phyloP scores from a whole-genome alignment of 1,140 invertebrate genomes.

The Drosophila jambulina region DNA sequence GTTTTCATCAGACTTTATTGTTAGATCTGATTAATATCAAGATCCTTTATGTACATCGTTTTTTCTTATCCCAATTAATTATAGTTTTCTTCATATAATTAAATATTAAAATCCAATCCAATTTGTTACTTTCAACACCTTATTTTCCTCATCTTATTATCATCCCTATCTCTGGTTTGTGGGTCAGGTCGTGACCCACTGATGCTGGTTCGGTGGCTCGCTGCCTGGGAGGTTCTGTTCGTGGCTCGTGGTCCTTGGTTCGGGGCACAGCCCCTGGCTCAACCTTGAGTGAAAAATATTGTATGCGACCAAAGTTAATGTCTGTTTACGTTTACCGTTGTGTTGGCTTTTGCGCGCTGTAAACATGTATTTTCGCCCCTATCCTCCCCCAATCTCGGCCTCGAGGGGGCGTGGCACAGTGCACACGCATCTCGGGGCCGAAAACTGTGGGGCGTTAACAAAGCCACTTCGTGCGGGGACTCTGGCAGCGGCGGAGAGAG shows the following conservation, averaged over 20 bases:
- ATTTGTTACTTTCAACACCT: neutral
- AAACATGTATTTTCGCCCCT: conserved; percentile 73
- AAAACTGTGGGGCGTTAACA: conserved; percentile 59
- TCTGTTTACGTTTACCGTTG: conserved; percentile 80
- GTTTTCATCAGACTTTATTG: neutral
- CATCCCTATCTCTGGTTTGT: conserved; percentile 10
- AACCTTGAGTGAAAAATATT: conserved; percentile 82
- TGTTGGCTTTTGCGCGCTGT: conserved; percentile 73
- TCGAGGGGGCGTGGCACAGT: conserved; percentile 37
- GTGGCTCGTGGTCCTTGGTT: conserved; percentile 16
- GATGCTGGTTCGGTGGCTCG: neutral
- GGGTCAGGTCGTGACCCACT: conserved; percentile 49
- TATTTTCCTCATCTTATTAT: neutral
- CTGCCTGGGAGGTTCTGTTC: neutral
- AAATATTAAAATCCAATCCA: neutral
- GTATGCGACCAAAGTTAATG: conserved; percentile 79
- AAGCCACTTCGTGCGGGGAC: conserved; percentile 55
- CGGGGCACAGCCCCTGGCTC: conserved; percentile 28
- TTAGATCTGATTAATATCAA: neutral
- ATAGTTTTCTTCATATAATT: neutral
- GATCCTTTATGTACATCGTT: neutral
- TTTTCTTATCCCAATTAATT: neutral
- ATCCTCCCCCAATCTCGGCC: neutral
- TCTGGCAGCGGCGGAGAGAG: conserved; percentile 1
- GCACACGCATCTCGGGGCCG: conserved; percentile 51